Evolutionary conservation across 2,888 invertebrate species (phyloP).

Genomic region (Lucinisca nassula): DNA sequence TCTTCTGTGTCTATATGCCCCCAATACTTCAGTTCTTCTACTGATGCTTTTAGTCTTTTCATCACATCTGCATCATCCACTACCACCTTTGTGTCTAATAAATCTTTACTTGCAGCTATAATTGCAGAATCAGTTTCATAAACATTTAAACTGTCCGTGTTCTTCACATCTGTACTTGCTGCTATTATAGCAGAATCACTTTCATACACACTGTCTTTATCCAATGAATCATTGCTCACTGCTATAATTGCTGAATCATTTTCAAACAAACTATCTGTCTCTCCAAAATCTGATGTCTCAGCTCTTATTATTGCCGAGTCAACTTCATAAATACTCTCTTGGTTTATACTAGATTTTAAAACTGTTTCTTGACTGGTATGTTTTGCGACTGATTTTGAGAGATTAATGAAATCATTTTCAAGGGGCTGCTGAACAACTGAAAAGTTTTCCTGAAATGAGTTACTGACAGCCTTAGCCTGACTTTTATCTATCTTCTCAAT

Average conservation of each 20-base stretch:
- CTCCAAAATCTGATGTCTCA: background rate
- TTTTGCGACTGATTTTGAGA: too few species aligned
- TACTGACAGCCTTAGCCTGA: too few species aligned
- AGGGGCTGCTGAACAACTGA: too few species aligned
- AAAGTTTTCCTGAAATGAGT: too few species aligned
- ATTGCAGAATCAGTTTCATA: background rate
- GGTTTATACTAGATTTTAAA: background rate
- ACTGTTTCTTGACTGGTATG: too few species aligned
- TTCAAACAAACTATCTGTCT: conserved; percentile 1
- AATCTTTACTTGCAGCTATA: background rate
- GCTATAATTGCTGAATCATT: background rate
- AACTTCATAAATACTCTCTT: background rate
- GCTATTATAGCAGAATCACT: background rate
- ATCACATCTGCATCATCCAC: background rate
- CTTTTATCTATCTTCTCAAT: too few species aligned
- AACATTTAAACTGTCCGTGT: background rate
- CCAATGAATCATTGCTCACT: background rate
- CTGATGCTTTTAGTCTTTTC: background rate
- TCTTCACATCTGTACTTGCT: background rate
- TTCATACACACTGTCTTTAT: background rate
- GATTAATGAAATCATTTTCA: too few species aligned
- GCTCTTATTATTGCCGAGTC: background rate
- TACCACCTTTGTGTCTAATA: background rate
- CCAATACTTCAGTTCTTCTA: conserved; percentile 23
- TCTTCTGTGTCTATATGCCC: background rate